Conservation (phyloP, 1,140 invertebrate genomes). For the Goniozus legneri region DNA sequence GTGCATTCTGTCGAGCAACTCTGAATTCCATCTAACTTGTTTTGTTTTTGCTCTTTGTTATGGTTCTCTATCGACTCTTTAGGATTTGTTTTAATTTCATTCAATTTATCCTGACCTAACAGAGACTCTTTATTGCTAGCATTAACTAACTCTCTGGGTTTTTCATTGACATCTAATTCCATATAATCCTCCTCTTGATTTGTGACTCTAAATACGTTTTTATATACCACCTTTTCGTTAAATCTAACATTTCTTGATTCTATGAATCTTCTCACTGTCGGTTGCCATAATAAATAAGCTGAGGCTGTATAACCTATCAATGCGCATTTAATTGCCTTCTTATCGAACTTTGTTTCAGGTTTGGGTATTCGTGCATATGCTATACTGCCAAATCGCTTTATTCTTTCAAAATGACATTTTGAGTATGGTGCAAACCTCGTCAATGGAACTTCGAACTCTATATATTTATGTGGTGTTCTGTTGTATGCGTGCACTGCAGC, state of each 20-base stretch:
- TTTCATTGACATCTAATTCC: too few species aligned
- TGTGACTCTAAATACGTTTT: constrained; percentile 9
- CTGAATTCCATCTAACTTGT: too few species aligned
- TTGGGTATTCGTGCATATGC: constrained; percentile 4
- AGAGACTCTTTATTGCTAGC: too few species aligned
- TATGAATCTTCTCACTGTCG: constrained; percentile 17
- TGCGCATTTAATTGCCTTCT: constrained; percentile 15
- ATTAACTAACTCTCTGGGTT: too few species aligned
- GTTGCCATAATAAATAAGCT: constrained; percentile 21
- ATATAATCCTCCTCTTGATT: background rate
- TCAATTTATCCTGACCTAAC: too few species aligned
- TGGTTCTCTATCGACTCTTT: too few species aligned
- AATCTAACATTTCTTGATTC: constrained; percentile 18
- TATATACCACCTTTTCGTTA: constrained; percentile 13
- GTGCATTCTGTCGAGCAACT: too few species aligned
- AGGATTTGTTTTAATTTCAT: too few species aligned
- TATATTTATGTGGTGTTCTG: constrained; percentile 14
- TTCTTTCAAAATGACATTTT: constrained; percentile 9
- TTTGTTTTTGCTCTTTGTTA: too few species aligned
- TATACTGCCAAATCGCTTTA: constrained; percentile 12
- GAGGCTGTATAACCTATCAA: constrained; percentile 16
- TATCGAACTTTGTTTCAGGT: constrained; percentile 4
- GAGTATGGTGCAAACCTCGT: background rate
- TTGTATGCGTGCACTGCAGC: constrained; percentile 34
- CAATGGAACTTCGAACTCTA: constrained; percentile 1